Evolutionary conservation across 2,797 vertebrate genomes (phyloP).

Genomic region (Anolis apletophallus): DNA sequence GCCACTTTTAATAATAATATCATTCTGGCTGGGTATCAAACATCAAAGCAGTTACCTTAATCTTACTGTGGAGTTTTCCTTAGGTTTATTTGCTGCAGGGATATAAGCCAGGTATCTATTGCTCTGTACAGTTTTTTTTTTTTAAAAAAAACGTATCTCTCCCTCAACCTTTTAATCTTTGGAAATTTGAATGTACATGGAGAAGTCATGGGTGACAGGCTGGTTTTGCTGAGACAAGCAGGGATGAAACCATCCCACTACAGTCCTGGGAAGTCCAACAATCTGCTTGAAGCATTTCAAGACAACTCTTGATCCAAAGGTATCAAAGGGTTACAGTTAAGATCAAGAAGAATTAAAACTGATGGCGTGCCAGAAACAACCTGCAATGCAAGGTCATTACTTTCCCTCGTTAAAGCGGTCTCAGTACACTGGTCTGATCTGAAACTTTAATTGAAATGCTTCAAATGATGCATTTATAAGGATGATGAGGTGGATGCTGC

Average conservation of each 20-base stretch:
- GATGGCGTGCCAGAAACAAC: conserved; percentile 81
- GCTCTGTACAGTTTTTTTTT: conserved; percentile 69
- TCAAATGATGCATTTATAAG: conserved; percentile 81
- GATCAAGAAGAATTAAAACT: conserved; percentile 85
- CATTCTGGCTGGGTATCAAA: conserved; percentile 58
- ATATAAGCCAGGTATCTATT: conserved; percentile 65
- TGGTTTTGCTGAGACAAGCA: conserved; percentile 70
- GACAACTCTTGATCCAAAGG: conserved; percentile 81
- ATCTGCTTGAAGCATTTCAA: conserved; percentile 77
- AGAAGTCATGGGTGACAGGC: conserved; percentile 79
- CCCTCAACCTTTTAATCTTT: conserved; percentile 80
- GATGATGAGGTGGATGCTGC: conserved; percentile 79
- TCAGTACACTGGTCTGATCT: conserved; percentile 80
- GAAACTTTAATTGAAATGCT: conserved; percentile 83
- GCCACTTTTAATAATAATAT: conserved; percentile 66
- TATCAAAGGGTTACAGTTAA: conserved; percentile 83
- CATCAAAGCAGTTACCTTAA: conserved; percentile 76
- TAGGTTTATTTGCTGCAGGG: conserved; percentile 71
- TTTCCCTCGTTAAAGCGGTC: conserved; percentile 79
- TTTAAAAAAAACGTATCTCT: conserved; percentile 43
- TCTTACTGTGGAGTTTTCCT: conserved; percentile 63
- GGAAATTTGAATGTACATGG: conserved; percentile 80
- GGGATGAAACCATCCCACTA: conserved; percentile 78
- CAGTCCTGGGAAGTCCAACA: conserved; percentile 76
- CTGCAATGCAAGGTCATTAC: conserved; percentile 82